A percentile compares a stretch with the other conserved stretches of the same genome.
Conservation (phyloP, 2,113 vertebrate genomes). For the Oenanthe oenanthe region DNA sequence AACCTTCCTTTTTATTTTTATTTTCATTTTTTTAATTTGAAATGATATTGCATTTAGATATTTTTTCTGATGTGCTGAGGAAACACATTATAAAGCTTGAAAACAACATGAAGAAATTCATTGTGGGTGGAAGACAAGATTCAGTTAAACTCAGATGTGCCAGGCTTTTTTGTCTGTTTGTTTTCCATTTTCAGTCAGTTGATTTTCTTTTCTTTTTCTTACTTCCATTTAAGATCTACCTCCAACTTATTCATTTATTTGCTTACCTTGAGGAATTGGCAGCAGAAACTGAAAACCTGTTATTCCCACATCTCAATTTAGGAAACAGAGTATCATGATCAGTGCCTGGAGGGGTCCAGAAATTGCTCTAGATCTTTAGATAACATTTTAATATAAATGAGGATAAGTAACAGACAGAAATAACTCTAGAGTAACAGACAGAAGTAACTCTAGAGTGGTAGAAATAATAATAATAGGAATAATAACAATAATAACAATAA, state of each 20-base stretch:
- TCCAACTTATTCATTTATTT: conserved; percentile 17
- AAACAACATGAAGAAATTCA: conserved; percentile 10
- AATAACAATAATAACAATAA: neutral
- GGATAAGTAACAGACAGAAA: neutral
- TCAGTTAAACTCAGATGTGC: neutral
- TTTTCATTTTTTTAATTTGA: neutral
- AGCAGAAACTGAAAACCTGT: neutral
- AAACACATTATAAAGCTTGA: conserved; percentile 8
- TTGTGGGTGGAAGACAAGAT: neutral
- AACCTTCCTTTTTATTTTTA: neutral
- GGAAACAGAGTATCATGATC: neutral
- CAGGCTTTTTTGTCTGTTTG: neutral
- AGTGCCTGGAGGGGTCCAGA: neutral
- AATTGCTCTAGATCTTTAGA: neutral
- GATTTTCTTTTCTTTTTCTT: neutral
- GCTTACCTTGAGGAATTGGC: neutral
- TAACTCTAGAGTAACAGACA: neutral
- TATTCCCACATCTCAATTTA: neutral
- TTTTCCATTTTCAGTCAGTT: conserved; percentile 27
- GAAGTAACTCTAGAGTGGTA: neutral
- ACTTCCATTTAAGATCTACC: neutral
- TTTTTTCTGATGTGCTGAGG: neutral
- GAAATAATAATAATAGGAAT: neutral
- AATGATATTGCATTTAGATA: neutral
- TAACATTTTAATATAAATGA: conserved; percentile 1